Conservation (phyloP, 1,140 invertebrate species). For the Cydia pomonella region DNA sequence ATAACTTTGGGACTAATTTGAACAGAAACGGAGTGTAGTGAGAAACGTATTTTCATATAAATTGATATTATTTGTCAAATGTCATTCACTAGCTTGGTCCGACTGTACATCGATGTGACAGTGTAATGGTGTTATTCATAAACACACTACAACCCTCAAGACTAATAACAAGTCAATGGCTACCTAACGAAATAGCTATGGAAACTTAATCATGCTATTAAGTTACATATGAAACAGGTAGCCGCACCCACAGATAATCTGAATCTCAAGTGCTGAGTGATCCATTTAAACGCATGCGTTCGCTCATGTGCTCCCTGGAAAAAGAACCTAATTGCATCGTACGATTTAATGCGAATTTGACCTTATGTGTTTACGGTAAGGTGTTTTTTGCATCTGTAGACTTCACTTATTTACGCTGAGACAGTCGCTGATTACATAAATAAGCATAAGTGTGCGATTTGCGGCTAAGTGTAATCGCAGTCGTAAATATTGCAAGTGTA, state of each 20-base stretch:
- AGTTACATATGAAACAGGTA: constrained; percentile 11
- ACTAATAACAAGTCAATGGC: background rate
- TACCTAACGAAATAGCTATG: background rate
- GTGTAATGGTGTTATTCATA: too few species aligned
- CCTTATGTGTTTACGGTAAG: background rate
- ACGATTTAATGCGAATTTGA: background rate
- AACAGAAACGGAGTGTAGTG: too few species aligned
- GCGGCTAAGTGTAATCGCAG: constrained; percentile 4
- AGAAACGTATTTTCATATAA: too few species aligned
- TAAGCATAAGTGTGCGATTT: constrained; percentile 16
- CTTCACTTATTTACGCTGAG: background rate
- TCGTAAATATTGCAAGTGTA: constrained; percentile 12
- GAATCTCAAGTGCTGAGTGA: background rate
- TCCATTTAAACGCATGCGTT: background rate
- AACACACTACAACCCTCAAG: too few species aligned
- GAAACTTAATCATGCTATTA: constrained; percentile 8
- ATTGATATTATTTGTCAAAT: too few species aligned
- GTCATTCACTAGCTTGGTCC: too few species aligned
- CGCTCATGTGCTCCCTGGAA: background rate
- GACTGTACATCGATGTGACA: too few species aligned
- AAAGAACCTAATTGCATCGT: background rate
- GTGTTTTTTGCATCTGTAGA: background rate
- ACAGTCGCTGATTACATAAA: background rate
- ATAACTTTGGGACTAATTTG: too few species aligned
- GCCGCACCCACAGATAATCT: constrained; percentile 7